phyloP scores from a whole-genome alignment of 1,140 invertebrate species.

The Frieseomelitta varia region DNA sequence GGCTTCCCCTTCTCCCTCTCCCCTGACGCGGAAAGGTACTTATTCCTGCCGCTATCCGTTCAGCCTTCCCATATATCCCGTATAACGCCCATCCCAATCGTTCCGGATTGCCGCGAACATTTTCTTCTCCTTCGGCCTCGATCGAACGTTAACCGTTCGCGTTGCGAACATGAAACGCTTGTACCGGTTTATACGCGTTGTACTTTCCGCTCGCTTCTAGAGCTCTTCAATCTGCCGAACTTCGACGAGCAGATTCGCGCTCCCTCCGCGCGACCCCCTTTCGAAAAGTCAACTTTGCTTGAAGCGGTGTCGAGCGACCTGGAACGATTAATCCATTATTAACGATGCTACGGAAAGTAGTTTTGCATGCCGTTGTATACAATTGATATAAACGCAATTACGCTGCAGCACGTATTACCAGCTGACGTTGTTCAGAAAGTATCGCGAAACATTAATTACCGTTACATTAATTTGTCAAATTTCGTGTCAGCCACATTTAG shows the following conservation, averaged over 20 bases:
- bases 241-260: neutral
- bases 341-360: neutral
- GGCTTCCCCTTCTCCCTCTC: too few species aligned
- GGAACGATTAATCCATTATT: conserved; percentile 38
- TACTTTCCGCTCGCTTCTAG: neutral
- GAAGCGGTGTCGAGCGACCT: neutral
- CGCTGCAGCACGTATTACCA: too few species aligned
- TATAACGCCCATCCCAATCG: conserved; percentile 55
- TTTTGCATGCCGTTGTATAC: too few species aligned
- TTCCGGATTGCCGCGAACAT: conserved; percentile 53
- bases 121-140: conserved; percentile 32
- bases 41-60: conserved; percentile 65
- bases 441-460: too few species aligned
- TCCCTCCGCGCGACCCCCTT: too few species aligned
- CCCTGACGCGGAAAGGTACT: conserved; percentile 49
- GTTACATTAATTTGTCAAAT: too few species aligned
- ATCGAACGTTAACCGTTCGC: conserved; percentile 63
- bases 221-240: neutral
- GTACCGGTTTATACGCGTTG: too few species aligned
- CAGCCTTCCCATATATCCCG: conserved; percentile 16
- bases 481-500: too few species aligned
- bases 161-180: conserved; percentile 57
- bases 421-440: too few species aligned
- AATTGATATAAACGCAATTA: too few species aligned
- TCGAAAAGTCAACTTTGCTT: conserved; percentile 17